These are phyloP conservation scores for Lagopus leucura DNA, from an alignment of 2,113 vertebrate species.

Conservation along the genomic window DNA sequence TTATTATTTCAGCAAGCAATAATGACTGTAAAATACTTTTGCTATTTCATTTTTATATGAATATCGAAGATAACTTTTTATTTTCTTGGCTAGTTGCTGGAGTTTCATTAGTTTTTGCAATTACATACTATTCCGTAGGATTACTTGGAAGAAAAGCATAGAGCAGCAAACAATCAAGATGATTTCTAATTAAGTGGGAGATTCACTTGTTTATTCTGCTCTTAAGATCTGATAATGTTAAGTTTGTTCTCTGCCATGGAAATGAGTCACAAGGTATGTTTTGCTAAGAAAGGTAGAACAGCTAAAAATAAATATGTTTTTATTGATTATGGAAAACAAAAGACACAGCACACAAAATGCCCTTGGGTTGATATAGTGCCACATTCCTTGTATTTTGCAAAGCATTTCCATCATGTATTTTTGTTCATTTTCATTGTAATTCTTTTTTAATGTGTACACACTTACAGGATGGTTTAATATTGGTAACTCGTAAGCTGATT, in stretches of 20 bases:
- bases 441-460: not conserved
- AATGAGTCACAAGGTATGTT: not conserved
- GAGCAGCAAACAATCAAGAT: not conserved
- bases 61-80: not conserved
- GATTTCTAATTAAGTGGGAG: not conserved
- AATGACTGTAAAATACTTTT: not conserved
- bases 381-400: not conserved
- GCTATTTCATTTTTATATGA: not conserved
- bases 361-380: not conserved
- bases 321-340: not conserved
- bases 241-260: not conserved
- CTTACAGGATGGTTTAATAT: not conserved
- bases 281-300: not conserved
- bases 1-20: not conserved
- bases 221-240: not conserved
- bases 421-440: rapidly evolving
- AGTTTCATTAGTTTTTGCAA: not conserved
- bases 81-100: not conserved
- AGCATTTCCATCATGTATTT: not conserved
- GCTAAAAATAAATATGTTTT: not conserved
- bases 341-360: not conserved
- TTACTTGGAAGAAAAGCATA: not conserved
- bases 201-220: not conserved
- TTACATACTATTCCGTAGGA: not conserved
- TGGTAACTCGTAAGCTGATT: not conserved